These are phyloP conservation scores for Pantherophis guttatus DNA, from an alignment of 2,113 vertebrate genomes.

Conservation along the genomic window DNA sequence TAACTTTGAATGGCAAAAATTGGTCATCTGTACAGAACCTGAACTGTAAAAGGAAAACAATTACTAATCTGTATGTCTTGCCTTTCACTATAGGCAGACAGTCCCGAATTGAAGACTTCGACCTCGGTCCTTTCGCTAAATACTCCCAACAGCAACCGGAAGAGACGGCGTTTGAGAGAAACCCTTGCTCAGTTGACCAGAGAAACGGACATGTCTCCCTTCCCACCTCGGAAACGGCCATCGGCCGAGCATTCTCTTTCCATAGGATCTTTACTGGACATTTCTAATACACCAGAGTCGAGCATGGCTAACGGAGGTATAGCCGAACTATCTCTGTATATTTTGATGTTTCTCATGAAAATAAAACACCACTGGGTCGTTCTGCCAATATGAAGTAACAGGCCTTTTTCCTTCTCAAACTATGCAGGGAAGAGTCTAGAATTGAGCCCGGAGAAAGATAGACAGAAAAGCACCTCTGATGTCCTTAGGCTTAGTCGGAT, in stretches of 20 bases:
- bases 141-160: conserved; percentile 92
- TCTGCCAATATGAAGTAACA: neutral
- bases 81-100: conserved; percentile 76
- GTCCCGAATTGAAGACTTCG: conserved; percentile 91
- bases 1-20: neutral
- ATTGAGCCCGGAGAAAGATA: conserved; percentile 44
- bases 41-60: neutral
- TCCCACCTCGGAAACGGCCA: conserved; percentile 89
- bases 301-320: conserved; percentile 80
- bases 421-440: conserved; percentile 45
- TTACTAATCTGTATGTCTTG: conserved; percentile 13
- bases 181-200: conserved; percentile 90
- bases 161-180: conserved; percentile 88
- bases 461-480: conserved; percentile 31
- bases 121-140: conserved; percentile 90
- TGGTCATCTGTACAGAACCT: neutral
- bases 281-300: conserved; percentile 93
- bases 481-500: conserved; percentile 16
- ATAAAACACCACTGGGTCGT: neutral
- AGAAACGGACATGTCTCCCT: conserved; percentile 89
- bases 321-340: neutral
- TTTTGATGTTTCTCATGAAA: no score
- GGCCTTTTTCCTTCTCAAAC: conserved; percentile 21
- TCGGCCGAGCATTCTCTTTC: conserved; percentile 93
- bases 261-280: conserved; percentile 90